Conservation (phyloP, 2,113 vertebrate genomes). For the Thunnus thynnus region DNA sequence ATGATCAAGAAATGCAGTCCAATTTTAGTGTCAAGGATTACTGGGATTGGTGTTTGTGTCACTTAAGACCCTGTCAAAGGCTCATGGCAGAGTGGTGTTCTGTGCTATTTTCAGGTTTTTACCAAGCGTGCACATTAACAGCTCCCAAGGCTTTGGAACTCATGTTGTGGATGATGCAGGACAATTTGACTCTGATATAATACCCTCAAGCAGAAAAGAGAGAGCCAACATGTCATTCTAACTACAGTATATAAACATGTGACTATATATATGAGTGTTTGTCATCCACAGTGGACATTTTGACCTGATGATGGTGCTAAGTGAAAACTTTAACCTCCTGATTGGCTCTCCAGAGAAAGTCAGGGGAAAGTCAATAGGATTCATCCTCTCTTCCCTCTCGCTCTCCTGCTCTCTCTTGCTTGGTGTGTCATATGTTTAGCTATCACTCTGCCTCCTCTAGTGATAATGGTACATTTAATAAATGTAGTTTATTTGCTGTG, state of each 20-base stretch:
- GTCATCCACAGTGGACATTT: constrained; percentile 31
- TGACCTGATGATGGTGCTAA: too few species aligned
- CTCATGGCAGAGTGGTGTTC: constrained; percentile 15
- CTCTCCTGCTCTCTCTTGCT: too few species aligned
- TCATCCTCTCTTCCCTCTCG: too few species aligned
- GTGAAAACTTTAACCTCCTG: too few species aligned
- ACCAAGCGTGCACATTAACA: constrained; percentile 3
- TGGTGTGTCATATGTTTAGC: too few species aligned
- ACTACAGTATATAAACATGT: neutral
- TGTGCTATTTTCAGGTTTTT: constrained; percentile 12
- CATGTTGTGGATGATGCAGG: constrained; percentile 16
- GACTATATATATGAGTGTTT: constrained; percentile 18
- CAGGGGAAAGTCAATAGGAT: too few species aligned
- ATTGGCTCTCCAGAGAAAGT: too few species aligned
- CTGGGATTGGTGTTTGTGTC: constrained; percentile 34
- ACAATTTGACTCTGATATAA: constrained; percentile 53
- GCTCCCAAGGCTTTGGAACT: constrained; percentile 12
- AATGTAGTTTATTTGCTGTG: too few species aligned
- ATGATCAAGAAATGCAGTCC: constrained; percentile 39
- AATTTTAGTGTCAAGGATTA: constrained; percentile 32
- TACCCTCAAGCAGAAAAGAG: constrained; percentile 30
- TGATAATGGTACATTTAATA: too few species aligned
- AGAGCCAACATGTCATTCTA: constrained; percentile 25
- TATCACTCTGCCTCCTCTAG: too few species aligned
- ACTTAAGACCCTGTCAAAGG: constrained; percentile 39